phyloP scores from a whole-genome alignment of 2,888 invertebrate species.

The Portevinia maculata region DNA sequence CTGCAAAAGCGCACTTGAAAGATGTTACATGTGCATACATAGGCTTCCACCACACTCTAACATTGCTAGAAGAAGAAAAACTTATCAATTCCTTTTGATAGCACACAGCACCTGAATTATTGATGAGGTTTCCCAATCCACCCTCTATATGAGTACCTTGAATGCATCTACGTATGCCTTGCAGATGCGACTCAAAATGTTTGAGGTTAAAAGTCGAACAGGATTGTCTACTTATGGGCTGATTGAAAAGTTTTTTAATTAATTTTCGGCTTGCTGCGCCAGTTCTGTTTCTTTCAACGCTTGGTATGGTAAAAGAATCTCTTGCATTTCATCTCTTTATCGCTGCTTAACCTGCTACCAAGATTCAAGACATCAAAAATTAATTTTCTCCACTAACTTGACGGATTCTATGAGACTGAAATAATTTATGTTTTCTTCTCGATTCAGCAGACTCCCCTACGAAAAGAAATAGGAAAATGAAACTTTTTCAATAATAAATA shows the following conservation, averaged over 20 bases:
- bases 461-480: constrained; percentile 47
- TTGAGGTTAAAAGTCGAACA: constrained; percentile 50
- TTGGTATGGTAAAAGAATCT: constrained; percentile 5
- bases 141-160: not conserved
- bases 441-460: not conserved
- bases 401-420: constrained; percentile 64
- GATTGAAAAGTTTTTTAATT: constrained; percentile 81
- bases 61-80: constrained; percentile 22
- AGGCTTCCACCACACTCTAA: not conserved
- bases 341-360: constrained; percentile 8
- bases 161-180: constrained; percentile 4
- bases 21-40: constrained; percentile 28
- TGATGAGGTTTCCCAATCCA: constrained; percentile 49
- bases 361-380: constrained; percentile 63
- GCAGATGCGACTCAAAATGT: constrained; percentile 50
- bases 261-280: constrained; percentile 75
- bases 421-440: constrained; percentile 67
- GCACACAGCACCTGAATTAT: constrained; percentile 70
- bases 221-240: constrained; percentile 67
- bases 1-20: constrained; percentile 57
- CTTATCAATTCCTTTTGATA: constrained; percentile 72
- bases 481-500: constrained; percentile 81
- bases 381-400: constrained; percentile 69
- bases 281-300: constrained; percentile 49
- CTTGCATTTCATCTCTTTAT: constrained; percentile 22